Percentiles rank a stretch among this genome's conserved stretches.
phyloP scores from a whole-genome alignment of 2,113 vertebrate genomes.

The Rhinoptilus africanus region DNA sequence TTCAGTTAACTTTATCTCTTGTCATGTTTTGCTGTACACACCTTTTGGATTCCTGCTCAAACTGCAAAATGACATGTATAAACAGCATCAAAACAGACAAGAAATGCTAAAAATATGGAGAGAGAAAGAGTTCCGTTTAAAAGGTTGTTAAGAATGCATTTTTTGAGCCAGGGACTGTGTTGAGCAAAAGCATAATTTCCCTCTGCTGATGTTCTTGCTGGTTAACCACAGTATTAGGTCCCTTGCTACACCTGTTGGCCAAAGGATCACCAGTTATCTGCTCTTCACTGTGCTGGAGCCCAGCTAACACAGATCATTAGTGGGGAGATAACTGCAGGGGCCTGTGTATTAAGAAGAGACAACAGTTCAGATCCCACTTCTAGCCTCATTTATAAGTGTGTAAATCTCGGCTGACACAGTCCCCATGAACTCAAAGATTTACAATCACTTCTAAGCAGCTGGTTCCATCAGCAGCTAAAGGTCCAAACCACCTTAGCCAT shows the following conservation, averaged over 20 bases:
- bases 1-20: not conserved
- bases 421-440: not conserved
- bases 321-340: not conserved
- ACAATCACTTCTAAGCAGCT: not conserved
- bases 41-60: not conserved
- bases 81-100: not conserved
- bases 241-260: not conserved
- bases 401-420: not conserved
- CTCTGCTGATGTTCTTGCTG: not conserved
- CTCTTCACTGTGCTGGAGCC: not conserved
- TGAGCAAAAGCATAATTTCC: not conserved
- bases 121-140: not conserved
- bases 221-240: not conserved
- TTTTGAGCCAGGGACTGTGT: not conserved
- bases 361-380: not conserved
- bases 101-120: not conserved
- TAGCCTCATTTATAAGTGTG: not conserved
- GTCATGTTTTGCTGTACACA: not conserved
- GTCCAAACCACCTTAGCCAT: not conserved
- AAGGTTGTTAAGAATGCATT: not conserved
- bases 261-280: not conserved
- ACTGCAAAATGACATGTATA: not conserved
- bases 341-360: not conserved
- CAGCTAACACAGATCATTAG: not conserved
- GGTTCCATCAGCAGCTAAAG: not conserved